These are phyloP conservation scores for Vulpes ferrilata DNA, from an alignment of 2,113 vertebrate species.

Conservation along the genomic window DNA sequence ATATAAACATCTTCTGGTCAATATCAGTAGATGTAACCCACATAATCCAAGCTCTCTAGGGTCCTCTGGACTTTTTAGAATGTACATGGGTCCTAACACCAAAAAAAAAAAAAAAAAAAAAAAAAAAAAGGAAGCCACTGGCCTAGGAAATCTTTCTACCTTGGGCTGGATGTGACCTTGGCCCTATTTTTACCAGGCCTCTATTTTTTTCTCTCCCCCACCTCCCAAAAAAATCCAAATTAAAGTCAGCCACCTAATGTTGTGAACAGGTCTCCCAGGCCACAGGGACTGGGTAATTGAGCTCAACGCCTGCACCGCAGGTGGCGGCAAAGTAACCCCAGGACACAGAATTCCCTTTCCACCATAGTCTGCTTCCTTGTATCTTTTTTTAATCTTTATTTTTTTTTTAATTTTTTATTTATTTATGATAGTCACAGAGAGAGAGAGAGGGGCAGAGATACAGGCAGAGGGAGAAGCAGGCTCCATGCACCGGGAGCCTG, in stretches of 20 bases:
- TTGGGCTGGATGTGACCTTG: too few species aligned
- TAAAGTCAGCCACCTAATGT: neutral
- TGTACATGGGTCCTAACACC: neutral
- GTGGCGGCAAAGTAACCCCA: neutral
- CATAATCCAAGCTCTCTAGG: too few species aligned
- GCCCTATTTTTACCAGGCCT: neutral
- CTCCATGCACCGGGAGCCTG: too few species aligned
- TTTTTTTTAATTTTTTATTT: too few species aligned
- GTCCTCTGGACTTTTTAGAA: neutral
- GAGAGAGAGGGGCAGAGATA: too few species aligned
- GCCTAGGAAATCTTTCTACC: neutral
- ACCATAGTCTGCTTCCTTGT: neutral
- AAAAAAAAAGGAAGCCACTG: neutral
- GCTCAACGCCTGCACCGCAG: rapidly evolving
- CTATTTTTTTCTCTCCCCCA: neutral
- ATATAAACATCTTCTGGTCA: neutral
- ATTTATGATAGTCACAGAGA: neutral
- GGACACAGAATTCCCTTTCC: neutral
- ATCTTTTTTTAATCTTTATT: neutral
- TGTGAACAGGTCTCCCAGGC: rapidly evolving
- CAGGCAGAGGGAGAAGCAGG: too few species aligned
- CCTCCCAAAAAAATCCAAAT: neutral
- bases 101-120: too few species aligned
- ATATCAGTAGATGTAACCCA: neutral
- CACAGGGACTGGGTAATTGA: neutral